A percentile compares a stretch with the other conserved stretches of the same genome.
Evolutionary conservation across 2,113 vertebrate species (phyloP).

Genomic region (Bos indicus): DNA sequence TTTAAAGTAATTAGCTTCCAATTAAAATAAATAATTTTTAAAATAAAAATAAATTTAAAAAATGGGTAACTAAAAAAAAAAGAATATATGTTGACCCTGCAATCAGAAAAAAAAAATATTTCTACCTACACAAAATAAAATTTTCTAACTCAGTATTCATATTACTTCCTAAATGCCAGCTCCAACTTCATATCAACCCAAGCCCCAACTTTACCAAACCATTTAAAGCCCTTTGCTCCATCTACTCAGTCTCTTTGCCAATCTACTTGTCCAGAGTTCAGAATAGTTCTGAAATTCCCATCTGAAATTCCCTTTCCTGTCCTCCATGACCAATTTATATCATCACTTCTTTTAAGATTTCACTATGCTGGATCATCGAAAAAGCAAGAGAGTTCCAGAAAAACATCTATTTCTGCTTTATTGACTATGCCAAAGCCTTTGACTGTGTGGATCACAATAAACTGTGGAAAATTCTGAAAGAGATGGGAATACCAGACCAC

Average conservation of each 20-base stretch:
- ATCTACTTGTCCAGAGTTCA: background rate
- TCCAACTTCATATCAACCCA: background rate
- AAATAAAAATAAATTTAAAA: background rate
- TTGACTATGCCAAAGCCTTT: too few relatives aligned
- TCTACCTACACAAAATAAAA: background rate
- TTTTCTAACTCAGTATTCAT: background rate
- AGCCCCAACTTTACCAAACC: background rate
- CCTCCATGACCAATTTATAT: background rate
- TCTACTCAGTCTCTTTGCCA: background rate
- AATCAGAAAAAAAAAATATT: background rate
- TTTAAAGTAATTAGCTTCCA: background rate
- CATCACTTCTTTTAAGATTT: background rate
- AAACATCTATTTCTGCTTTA: too few relatives aligned
- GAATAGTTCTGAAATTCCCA: too few relatives aligned
- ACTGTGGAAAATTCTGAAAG: too few relatives aligned
- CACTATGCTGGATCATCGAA: background rate
- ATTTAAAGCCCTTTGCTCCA: background rate
- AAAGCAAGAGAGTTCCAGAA: too few relatives aligned
- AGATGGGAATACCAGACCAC: too few relatives aligned
- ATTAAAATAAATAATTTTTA: background rate
- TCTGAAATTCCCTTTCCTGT: background rate
- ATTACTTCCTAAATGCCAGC: background rate
- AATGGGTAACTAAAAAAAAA: background rate
- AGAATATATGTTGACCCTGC: background rate
- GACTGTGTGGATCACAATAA: too few relatives aligned